Evolutionary conservation across 2,888 invertebrate genomes (phyloP).

Genomic region (Aleiodes alternator): DNA sequence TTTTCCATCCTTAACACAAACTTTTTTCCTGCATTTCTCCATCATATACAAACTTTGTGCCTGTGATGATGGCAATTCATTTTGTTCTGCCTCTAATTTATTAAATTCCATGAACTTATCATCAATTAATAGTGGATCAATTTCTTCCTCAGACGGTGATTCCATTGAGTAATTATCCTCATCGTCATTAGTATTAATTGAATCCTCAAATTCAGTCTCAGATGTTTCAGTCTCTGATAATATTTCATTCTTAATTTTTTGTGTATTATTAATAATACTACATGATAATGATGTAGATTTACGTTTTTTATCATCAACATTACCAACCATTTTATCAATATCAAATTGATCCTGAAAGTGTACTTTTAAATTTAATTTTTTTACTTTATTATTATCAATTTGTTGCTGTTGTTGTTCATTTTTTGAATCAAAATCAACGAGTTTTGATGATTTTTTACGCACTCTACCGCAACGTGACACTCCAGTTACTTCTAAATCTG

Average conservation of each 20-base stretch:
- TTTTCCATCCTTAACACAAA: slow-evolving; percentile 81
- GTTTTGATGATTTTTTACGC: slow-evolving; percentile 94
- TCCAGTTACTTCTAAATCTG: slow-evolving; percentile 89
- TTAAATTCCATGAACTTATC: slow-evolving; percentile 76
- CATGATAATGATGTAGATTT: not conserved
- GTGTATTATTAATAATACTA: slow-evolving; percentile 37
- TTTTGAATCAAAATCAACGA: slow-evolving; percentile 94
- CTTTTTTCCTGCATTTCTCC: slow-evolving; percentile 87
- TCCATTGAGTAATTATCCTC: slow-evolving; percentile 68
- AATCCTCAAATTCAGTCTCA: slow-evolving; percentile 60
- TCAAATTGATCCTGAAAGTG: slow-evolving; percentile 2
- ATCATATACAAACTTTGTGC: slow-evolving; percentile 85
- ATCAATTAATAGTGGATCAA: slow-evolving; percentile 74
- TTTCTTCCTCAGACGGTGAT: slow-evolving; percentile 71
- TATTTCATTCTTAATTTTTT: slow-evolving; percentile 62
- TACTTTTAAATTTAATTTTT: slow-evolving; percentile 63
- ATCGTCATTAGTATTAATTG: slow-evolving; percentile 57
- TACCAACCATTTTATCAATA: slow-evolving; percentile 19
- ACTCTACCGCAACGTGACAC: slow-evolving; percentile 93
- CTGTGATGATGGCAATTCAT: slow-evolving; percentile 73
- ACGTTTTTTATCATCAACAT: not conserved
- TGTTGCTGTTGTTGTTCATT: slow-evolving; percentile 81
- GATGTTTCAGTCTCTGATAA: slow-evolving; percentile 71
- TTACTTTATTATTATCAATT: slow-evolving; percentile 79
- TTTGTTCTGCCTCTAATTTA: slow-evolving; percentile 75